Evolutionary conservation across 2,113 vertebrate species (phyloP).

Genomic region (Notothenia rossii): DNA sequence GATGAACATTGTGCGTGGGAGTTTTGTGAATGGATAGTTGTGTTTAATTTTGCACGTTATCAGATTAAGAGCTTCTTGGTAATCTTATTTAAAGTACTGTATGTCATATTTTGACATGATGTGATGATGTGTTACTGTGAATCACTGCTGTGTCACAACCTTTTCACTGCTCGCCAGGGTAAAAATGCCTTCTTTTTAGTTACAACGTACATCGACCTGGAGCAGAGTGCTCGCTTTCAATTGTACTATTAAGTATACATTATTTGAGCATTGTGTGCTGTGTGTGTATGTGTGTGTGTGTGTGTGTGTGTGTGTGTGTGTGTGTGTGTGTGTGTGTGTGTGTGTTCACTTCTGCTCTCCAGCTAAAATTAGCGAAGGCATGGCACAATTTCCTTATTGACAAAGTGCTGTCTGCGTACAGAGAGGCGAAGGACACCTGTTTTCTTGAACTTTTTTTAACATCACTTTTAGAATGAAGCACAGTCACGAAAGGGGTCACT

Average conservation of each 20-base stretch:
- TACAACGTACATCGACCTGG: slow-evolving; percentile 5
- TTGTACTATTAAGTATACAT: slow-evolving; percentile 42
- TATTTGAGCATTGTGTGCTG: slow-evolving; percentile 32
- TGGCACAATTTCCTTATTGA: slow-evolving; percentile 10
- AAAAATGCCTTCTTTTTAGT: slow-evolving; percentile 38
- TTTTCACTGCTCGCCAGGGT: slow-evolving; percentile 61
- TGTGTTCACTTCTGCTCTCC: slow-evolving; percentile 30
- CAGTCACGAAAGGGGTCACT: slow-evolving; percentile 37
- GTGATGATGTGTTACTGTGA: slow-evolving; percentile 76
- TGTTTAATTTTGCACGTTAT: slow-evolving; percentile 78
- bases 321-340: slow-evolving; percentile 25
- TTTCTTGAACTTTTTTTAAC: slow-evolving; percentile 47
- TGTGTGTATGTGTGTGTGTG: slow-evolving; percentile 20
- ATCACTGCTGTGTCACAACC: slow-evolving; percentile 67
- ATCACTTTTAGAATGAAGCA: slow-evolving; percentile 57
- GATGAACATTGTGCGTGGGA: slow-evolving; percentile 74
- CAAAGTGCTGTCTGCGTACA: slow-evolving; percentile 13
- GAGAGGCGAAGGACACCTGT: slow-evolving; percentile 14
- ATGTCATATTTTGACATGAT: slow-evolving; percentile 73
- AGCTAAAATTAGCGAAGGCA: slow-evolving; percentile 37
- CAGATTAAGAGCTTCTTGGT: slow-evolving; percentile 63
- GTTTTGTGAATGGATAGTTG: slow-evolving; percentile 70
- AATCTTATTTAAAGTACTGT: slow-evolving; percentile 74
- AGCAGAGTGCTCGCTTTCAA: slow-evolving; percentile 49
- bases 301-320: slow-evolving; percentile 21